Evolutionary conservation across 30 jellyfish, hydroid and myxozoan species (phyloP).

Genomic region (Nemopilema nomurai): DNA sequence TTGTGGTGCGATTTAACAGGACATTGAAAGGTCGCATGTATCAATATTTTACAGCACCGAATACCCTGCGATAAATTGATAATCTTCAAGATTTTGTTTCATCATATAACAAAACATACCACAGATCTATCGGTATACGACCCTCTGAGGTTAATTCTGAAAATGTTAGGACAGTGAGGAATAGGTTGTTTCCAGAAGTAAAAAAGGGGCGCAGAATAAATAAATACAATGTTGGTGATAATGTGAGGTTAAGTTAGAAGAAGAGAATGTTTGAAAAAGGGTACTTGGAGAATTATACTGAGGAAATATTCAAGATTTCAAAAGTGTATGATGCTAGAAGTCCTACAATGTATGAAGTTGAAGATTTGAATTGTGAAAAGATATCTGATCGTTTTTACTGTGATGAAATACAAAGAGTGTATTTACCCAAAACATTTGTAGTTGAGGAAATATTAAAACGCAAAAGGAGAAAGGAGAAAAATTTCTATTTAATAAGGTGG

Average conservation of each 20-base stretch:
- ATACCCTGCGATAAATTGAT: conserved; percentile 13
- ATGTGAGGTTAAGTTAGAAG: conserved; percentile 23
- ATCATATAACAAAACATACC: conserved; percentile 41
- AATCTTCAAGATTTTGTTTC: conserved; percentile 34
- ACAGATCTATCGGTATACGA: conserved; percentile 34
- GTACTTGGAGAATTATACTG: conserved; percentile 41
- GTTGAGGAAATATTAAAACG: conserved; percentile 13
- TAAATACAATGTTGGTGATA: conserved; percentile 23
- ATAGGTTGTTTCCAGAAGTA: neutral
- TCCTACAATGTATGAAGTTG: conserved; percentile 16
- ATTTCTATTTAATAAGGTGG: conserved; percentile 38
- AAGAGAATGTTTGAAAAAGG: conserved; percentile 57
- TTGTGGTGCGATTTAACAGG: conserved; percentile 51
- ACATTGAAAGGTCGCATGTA: conserved; percentile 43
- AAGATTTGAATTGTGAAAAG: conserved; percentile 36
- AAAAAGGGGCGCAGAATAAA: neutral
- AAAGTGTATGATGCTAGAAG: neutral
- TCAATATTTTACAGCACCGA: conserved; percentile 21
- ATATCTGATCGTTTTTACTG: conserved; percentile 49
- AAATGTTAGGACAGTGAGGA: conserved; percentile 14
- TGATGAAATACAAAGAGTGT: conserved; percentile 47
- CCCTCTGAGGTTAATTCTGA: conserved; percentile 40
- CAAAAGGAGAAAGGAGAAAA: conserved; percentile 17
- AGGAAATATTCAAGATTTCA: conserved; percentile 40
- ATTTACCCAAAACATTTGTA: conserved; percentile 38